Percentiles rank a stretch among this genome's conserved stretches.
Conservation (phyloP, 2,888 invertebrate species). For the Lingula anatina region DNA sequence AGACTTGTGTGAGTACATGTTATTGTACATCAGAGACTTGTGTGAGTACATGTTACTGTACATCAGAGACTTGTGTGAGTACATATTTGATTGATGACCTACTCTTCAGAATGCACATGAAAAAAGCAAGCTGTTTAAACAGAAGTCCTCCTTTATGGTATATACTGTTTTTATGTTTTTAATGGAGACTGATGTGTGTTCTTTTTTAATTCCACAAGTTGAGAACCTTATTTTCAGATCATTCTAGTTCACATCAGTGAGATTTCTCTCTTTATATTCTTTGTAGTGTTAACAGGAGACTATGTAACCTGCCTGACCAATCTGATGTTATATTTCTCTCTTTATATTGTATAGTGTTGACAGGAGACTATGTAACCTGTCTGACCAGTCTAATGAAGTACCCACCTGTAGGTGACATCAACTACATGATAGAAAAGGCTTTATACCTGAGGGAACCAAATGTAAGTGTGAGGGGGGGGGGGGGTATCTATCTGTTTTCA, state of each 20-base stretch:
- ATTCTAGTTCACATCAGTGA: too few relatives aligned
- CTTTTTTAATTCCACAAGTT: too few relatives aligned
- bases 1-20: background rate
- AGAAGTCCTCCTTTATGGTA: too few relatives aligned
- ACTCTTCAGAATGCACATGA: too few relatives aligned
- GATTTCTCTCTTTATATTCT: too few relatives aligned
- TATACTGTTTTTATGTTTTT: too few relatives aligned
- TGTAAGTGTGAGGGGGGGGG: slow-evolving; percentile 48
- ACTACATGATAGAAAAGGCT: slow-evolving; percentile 62
- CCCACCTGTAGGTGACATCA: slow-evolving; percentile 63
- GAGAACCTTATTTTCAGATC: too few relatives aligned
- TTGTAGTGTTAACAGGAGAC: slow-evolving; percentile 62
- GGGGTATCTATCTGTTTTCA: too few relatives aligned
- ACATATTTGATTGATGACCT: too few relatives aligned
- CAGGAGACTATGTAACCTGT: slow-evolving; percentile 63
- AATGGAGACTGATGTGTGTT: too few relatives aligned
- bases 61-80: slow-evolving; percentile 66
- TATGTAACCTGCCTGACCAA: slow-evolving; percentile 63
- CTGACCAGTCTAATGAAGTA: slow-evolving; percentile 66
- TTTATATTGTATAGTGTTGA: slow-evolving; percentile 63
- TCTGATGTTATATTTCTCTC: slow-evolving; percentile 66
- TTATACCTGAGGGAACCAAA: slow-evolving; percentile 56
- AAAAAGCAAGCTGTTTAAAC: too few relatives aligned
- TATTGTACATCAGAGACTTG: too few relatives aligned
- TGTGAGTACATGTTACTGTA: slow-evolving; percentile 72